phyloP scores from a whole-genome alignment of 2,888 invertebrate species.

The Hipparchia sbordonii region DNA sequence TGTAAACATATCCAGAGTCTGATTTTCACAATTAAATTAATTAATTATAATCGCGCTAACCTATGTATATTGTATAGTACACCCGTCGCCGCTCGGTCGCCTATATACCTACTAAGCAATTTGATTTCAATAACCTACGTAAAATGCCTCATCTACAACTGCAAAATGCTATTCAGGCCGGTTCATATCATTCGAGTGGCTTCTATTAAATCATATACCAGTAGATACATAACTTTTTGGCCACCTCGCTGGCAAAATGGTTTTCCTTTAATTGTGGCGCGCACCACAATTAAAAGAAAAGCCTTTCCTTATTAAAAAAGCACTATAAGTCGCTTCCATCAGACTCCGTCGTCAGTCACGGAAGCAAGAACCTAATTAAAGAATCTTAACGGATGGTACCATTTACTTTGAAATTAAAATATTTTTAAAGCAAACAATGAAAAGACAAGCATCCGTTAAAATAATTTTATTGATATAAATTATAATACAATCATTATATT shows the following conservation, averaged over 20 bases:
- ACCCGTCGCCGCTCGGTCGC: constrained; percentile 45
- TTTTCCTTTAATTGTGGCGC: too few species aligned
- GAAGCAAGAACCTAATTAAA: constrained; percentile 17
- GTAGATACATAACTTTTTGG: neutral
- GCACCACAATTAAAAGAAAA: too few species aligned
- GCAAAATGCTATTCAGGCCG: neutral
- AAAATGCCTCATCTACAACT: constrained; percentile 50
- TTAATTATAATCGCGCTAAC: constrained; percentile 63
- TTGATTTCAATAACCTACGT: constrained; percentile 46
- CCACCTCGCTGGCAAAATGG: neutral
- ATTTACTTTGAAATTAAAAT: neutral
- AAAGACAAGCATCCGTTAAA: constrained; percentile 32
- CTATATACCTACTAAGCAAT: constrained; percentile 38
- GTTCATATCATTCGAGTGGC: neutral
- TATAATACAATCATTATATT: constrained; percentile 14
- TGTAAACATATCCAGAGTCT: too few species aligned
- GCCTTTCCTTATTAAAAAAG: too few species aligned
- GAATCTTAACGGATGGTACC: constrained; percentile 29
- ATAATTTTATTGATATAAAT: constrained; percentile 33
- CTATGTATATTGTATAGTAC: constrained; percentile 53
- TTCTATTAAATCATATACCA: neutral
- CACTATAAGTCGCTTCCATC: too few species aligned
- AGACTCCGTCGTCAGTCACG: too few species aligned
- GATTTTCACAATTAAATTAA: too few species aligned
- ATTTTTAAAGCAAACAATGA: neutral